A percentile compares a stretch with the other conserved stretches of the same genome.
These are phyloP conservation scores for Rhodophaea formosa DNA, from an alignment of 2,888 invertebrate species.

Conservation along the genomic window DNA sequence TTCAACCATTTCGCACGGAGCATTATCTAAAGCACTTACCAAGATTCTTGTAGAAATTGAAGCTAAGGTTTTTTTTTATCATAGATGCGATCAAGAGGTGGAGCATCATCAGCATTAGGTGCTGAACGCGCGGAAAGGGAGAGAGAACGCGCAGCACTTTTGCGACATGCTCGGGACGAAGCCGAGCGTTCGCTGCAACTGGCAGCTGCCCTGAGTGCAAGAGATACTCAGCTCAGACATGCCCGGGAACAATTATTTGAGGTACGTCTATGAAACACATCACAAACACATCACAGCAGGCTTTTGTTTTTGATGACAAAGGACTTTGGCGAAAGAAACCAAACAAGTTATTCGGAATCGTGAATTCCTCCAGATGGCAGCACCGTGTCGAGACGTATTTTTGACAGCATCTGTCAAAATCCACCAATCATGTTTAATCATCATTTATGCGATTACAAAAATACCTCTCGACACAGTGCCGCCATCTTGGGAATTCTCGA, in stretches of 20 bases:
- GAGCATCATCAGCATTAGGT: conserved; percentile 85
- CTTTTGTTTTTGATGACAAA: no score
- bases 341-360: no score
- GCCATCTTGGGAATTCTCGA: no score
- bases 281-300: no score
- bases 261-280: conserved; percentile 58
- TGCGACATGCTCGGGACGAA: conserved; percentile 94
- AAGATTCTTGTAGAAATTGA: background rate
- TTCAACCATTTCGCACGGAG: background rate
- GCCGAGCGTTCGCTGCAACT: conserved; percentile 92
- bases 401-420: no score
- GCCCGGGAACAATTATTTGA: conserved; percentile 92
- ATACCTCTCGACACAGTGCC: no score
- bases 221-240: conserved; percentile 92
- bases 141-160: conserved; percentile 92
- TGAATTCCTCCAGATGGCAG: no score
- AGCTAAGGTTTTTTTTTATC: background rate
- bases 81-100: conserved; percentile 86
- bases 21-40: background rate
- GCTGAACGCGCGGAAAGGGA: conserved; percentile 87
- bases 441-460: no score
- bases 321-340: no score
- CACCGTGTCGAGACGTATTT: no score
- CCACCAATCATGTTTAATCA: no score
- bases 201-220: conserved; percentile 92